Base-by-base conservation (phyloP, 2,113 vertebrate species). In the Micromys minutus region DNA sequence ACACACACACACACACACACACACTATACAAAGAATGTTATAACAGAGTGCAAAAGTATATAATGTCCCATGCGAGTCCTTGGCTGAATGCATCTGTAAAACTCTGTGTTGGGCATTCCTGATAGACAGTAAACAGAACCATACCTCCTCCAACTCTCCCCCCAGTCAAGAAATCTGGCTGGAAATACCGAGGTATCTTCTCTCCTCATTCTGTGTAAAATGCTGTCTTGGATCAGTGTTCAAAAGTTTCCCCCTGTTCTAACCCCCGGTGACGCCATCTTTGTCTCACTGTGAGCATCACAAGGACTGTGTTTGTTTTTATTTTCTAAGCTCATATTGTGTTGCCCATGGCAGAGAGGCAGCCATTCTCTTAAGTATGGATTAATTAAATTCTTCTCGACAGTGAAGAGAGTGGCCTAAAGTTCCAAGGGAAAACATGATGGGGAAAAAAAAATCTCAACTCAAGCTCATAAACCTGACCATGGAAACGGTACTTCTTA, bases 381-480 rank as follows among this genome's bases (percentile, higher is more conserved):
- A 86, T 96, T 95, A 96, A 96, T 95, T 95, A 94, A 90, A 81
- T 95, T 87, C 76, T 45, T 76, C 39, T 94, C 93, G 42, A 55
- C 83, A 92, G 86, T 55, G 61, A 88, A 67, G 71, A 47, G 4
- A 7, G 34, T 72, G 77, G 71, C 11, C 52, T 87, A 71, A 89
- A 79, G 74, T 31, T n/a, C 36, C 61, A 45, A 21, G 36, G 92
- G 92, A 75, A 63, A 86, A 65, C 80, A 86, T 79, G 63, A 74
- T 55, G 71, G 88, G 75, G 22, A 85, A 45, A 85, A 88, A 26
- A 85, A 45, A 85, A 88, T 65, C 92, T 76, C 77, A 94, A 86
- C 77, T 52, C 77, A 89, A 89, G 72, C 77, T 93, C 83, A 89
- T 87, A 71, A 94, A 72, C 36, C 42, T 59, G 94, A 77, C 57